A percentile compares a stretch with the other conserved stretches of the same genome.
phyloP scores from a whole-genome alignment of 2,113 vertebrate species.

The Paradisaea rubra region DNA sequence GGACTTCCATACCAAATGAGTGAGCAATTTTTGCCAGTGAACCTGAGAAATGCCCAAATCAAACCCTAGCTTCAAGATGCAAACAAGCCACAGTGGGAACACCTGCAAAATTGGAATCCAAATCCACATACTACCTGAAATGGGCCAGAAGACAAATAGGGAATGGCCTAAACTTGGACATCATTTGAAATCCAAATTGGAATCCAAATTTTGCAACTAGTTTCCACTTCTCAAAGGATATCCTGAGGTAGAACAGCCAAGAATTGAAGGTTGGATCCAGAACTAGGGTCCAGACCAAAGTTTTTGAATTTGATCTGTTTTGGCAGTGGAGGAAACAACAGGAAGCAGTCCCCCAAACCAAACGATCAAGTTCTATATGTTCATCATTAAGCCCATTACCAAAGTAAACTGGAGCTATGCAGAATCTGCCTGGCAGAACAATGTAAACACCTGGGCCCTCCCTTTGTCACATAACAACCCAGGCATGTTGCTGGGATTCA shows the following conservation, averaged over 20 bases:
- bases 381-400: neutral
- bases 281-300: neutral
- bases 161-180: neutral
- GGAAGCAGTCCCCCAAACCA: neutral
- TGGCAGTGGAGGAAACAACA: neutral
- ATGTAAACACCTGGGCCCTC: neutral
- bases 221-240: neutral
- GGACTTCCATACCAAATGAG: neutral
- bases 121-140: neutral
- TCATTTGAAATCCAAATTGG: neutral
- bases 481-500: neutral
- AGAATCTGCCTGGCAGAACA: neutral
- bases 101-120: conserved; percentile 5
- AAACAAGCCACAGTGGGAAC: neutral
- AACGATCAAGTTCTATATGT: neutral
- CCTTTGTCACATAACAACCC: neutral
- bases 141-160: neutral
- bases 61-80: neutral
- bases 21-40: neutral
- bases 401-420: neutral
- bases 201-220: conserved; percentile 30
- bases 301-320: conserved; percentile 3
- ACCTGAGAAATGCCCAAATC: neutral
- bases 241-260: neutral
- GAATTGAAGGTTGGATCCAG: neutral